phyloP scores from a whole-genome alignment of 2,113 vertebrate genomes.

The Harpagus bidentatus region DNA sequence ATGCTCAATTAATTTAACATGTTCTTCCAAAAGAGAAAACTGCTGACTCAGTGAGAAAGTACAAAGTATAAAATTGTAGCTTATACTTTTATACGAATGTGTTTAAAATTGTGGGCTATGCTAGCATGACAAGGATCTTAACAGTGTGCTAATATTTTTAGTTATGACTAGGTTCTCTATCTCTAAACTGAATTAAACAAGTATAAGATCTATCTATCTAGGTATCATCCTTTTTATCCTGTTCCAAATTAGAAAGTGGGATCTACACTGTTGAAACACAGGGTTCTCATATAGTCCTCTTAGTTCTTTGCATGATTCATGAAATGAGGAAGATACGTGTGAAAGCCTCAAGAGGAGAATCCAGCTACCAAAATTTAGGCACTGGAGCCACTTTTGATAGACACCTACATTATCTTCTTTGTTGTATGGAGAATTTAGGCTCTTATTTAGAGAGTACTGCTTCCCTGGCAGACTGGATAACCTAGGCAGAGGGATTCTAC shows the following conservation, averaged over 20 bases:
- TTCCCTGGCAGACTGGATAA: not conserved
- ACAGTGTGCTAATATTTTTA: slow-evolving; percentile 25
- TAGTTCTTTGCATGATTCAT: not conserved
- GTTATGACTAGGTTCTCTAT: not conserved
- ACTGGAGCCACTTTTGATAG: not conserved
- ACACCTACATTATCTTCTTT: not conserved
- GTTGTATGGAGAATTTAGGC: not conserved
- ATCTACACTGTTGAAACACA: not conserved
- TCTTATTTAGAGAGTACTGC: not conserved
- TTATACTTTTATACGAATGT: slow-evolving; percentile 56
- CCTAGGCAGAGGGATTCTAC: not conserved
- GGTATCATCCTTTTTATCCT: not conserved
- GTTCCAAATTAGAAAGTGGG: not conserved
- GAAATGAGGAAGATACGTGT: not conserved
- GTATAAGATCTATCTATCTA: not conserved
- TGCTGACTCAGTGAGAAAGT: slow-evolving; percentile 61
- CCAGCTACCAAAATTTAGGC: not conserved
- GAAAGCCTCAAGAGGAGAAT: not conserved
- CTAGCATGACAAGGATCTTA: not conserved
- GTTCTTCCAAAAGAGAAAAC: slow-evolving; percentile 55
- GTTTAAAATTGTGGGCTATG: slow-evolving; percentile 21
- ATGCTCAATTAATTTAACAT: slow-evolving; percentile 60
- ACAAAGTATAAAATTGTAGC: slow-evolving; percentile 42
- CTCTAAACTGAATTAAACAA: not conserved
- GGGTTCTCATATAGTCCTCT: not conserved